Evolutionary conservation across 2,797 vertebrate species (phyloP).

Genomic region (Mormyrus hasselquistii): DNA sequence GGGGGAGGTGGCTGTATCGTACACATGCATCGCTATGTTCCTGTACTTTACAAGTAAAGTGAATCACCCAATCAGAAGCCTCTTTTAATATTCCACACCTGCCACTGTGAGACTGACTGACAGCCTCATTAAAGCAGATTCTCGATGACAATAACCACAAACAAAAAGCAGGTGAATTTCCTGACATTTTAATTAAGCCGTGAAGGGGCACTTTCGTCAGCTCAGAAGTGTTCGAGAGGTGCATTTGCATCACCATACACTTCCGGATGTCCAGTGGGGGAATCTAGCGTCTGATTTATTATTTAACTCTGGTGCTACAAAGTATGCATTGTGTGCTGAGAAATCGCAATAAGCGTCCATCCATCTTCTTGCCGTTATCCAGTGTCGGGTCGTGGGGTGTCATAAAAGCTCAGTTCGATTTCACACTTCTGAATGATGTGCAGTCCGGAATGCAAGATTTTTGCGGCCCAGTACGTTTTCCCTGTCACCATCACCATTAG

Average conservation of each 20-base stretch:
- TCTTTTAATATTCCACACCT: constrained; percentile 53
- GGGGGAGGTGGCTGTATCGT: neutral
- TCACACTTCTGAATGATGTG: neutral
- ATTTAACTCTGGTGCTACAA: neutral
- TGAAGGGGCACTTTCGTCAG: neutral
- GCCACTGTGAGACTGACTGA: constrained; percentile 55
- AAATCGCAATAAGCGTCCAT: neutral
- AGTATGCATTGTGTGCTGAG: neutral
- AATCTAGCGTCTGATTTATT: neutral
- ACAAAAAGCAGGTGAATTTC: constrained; percentile 73
- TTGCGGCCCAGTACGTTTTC: neutral
- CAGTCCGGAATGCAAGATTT: neutral
- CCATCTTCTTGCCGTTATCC: neutral
- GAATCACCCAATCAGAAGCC: neutral
- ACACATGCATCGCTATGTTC: neutral
- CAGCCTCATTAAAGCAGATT: constrained; percentile 67
- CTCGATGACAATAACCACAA: constrained; percentile 71
- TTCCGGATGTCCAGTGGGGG: neutral
- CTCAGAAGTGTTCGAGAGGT: neutral
- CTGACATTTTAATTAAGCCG: constrained; percentile 34
- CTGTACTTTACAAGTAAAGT: neutral
- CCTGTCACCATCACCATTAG: neutral
- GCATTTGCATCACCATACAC: neutral
- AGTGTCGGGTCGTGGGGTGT: neutral
- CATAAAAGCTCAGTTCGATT: neutral